Evolutionary conservation across 1,140 invertebrate genomes (phyloP).

Genomic region (Maniola jurtina): DNA sequence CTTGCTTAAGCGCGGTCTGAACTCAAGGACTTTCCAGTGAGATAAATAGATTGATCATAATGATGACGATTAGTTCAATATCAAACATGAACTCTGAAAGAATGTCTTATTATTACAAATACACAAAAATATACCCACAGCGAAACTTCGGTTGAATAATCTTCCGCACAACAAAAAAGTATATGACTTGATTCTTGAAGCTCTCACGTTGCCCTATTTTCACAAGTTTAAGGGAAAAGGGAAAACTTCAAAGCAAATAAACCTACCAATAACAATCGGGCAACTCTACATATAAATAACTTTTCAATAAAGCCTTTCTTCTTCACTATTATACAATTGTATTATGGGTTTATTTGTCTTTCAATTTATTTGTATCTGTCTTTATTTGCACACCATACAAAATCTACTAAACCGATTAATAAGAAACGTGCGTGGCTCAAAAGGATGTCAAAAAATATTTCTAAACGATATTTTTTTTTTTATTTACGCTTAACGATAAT

Average conservation of each 20-base stretch:
- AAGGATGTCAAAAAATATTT: too few species aligned
- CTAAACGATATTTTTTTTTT: too few species aligned
- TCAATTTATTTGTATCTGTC: too few species aligned
- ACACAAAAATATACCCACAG: background rate
- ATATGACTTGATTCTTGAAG: background rate
- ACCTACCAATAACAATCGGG: conserved; percentile 12
- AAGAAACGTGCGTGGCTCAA: too few species aligned
- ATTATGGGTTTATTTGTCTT: background rate
- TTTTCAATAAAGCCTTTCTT: background rate
- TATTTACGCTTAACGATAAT: too few species aligned
- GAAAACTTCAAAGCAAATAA: conserved; percentile 27
- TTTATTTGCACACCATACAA: too few species aligned
- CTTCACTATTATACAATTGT: background rate
- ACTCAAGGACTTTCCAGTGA: too few species aligned
- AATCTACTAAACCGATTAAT: too few species aligned
- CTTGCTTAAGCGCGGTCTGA: too few species aligned
- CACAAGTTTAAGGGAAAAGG: conserved; percentile 15
- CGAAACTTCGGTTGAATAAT: conserved; percentile 1
- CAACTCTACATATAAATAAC: conserved; percentile 4
- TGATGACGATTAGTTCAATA: too few species aligned
- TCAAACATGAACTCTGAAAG: background rate
- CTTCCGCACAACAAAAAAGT: background rate
- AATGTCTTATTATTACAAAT: background rate
- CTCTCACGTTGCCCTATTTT: conserved; percentile 4
- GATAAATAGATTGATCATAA: too few species aligned